These are phyloP conservation scores for Zaprionus ornatus DNA, from an alignment of 1,140 invertebrate species.

Conservation along the genomic window DNA sequence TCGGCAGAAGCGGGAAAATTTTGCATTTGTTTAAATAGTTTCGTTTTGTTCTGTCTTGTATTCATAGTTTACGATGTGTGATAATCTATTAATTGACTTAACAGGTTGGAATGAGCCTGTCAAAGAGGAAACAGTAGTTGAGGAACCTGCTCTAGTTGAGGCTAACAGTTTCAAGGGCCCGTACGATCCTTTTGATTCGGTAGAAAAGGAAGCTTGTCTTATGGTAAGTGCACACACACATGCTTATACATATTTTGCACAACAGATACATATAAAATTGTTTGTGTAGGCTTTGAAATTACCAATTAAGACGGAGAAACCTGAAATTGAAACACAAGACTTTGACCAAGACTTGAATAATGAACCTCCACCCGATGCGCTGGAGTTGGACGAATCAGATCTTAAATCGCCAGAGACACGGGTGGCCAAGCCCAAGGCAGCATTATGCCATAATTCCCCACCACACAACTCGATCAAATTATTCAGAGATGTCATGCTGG, in stretches of 20 bases:
- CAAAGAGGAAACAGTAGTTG: constrained; percentile 28
- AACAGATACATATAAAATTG: not conserved
- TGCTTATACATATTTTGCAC: not conserved
- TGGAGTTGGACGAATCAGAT: constrained; percentile 15
- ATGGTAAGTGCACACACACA: constrained; percentile 50
- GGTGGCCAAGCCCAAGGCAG: constrained; percentile 52
- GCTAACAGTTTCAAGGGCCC: constrained; percentile 54
- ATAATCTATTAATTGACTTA: constrained; percentile 61
- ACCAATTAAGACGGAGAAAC: constrained; percentile 4
- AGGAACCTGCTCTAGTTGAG: constrained; percentile 20
- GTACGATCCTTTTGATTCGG: constrained; percentile 74
- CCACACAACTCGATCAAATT: constrained; percentile 15
- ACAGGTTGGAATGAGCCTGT: constrained; percentile 46
- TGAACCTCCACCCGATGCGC: constrained; percentile 56
- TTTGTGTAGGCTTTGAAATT: constrained; percentile 35
- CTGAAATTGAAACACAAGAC: not conserved
- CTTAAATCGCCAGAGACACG: constrained; percentile 49
- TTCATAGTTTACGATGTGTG: constrained; percentile 41
- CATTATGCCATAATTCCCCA: constrained; percentile 29
- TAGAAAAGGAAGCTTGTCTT: constrained; percentile 72
- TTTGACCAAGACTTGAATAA: constrained; percentile 38
- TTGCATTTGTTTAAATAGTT: constrained; percentile 44
- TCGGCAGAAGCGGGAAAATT: constrained; percentile 47
- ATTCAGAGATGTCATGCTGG: constrained; percentile 26
- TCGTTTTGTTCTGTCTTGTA: constrained; percentile 11